These are phyloP conservation scores for Triplophysa siluroides DNA, from an alignment of 2,113 vertebrate genomes.

Conservation along the genomic window DNA sequence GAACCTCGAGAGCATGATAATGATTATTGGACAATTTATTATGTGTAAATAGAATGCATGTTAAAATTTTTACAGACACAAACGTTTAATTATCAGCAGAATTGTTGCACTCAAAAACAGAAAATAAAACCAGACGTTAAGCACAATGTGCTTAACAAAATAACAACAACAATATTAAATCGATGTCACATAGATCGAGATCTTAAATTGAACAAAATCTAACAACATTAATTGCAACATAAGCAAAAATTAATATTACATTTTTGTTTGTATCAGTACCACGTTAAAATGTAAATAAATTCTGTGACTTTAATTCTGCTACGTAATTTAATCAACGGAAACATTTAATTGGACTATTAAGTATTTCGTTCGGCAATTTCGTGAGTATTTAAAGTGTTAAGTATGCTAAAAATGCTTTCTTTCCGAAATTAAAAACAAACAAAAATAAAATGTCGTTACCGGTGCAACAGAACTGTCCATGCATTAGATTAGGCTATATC, in stretches of 20 bases:
- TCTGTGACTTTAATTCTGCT: too few relatives aligned
- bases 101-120: not conserved
- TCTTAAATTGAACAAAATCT: not conserved
- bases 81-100: not conserved
- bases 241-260: not conserved
- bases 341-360: not conserved
- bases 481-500: not conserved
- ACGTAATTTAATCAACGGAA: not conserved
- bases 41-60: not conserved
- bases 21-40: not conserved
- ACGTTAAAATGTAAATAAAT: too few relatives aligned
- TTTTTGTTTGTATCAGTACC: too few relatives aligned
- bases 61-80: not conserved
- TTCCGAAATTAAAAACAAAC: not conserved
- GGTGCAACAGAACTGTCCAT: not conserved
- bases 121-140: too few relatives aligned
- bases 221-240: not conserved
- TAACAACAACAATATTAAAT: not conserved
- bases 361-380: not conserved
- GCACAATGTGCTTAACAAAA: not conserved
- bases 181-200: not conserved
- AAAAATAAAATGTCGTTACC: too few relatives aligned
- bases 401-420: not conserved
- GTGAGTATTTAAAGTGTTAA: too few relatives aligned
- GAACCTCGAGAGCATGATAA: not conserved